Conservation (phyloP, 2,797 vertebrate genomes). For the Mergus octosetaceus region DNA sequence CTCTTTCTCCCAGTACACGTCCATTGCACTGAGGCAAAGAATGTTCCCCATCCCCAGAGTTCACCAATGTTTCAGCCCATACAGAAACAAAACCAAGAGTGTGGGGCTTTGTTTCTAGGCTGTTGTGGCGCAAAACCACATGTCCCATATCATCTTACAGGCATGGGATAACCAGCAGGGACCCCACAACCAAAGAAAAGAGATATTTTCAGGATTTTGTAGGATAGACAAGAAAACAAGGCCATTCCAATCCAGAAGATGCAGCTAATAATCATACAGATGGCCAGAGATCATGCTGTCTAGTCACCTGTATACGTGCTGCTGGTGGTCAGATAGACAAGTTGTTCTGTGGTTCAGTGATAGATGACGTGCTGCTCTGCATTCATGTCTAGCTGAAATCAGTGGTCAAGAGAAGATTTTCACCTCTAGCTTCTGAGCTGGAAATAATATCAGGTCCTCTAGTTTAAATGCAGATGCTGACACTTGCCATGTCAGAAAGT, state of each 20-base stretch:
- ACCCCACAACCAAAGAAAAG: neutral
- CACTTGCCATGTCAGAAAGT: neutral
- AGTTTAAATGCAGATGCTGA: neutral
- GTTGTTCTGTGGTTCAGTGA: neutral
- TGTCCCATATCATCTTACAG: neutral
- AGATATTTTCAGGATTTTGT: neutral
- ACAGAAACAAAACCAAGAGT: neutral
- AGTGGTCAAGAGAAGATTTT: neutral
- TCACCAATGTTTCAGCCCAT: neutral
- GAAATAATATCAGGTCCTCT: neutral
- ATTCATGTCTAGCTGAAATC: neutral
- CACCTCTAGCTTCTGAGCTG: neutral
- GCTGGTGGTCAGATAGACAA: neutral
- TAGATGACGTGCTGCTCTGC: neutral
- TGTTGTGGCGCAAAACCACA: neutral
- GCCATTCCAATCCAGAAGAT: neutral
- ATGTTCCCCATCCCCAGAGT: rapidly evolving
- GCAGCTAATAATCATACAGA: neutral
- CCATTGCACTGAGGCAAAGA: neutral
- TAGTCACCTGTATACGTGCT: neutral
- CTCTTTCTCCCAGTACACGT: neutral
- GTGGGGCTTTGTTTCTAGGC: neutral
- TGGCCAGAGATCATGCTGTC: neutral
- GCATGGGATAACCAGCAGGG: neutral
- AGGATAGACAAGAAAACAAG: neutral